These are phyloP conservation scores for Pachycephus smyrnensis DNA, from an alignment of 2,888 invertebrate genomes.

Conservation along the genomic window DNA sequence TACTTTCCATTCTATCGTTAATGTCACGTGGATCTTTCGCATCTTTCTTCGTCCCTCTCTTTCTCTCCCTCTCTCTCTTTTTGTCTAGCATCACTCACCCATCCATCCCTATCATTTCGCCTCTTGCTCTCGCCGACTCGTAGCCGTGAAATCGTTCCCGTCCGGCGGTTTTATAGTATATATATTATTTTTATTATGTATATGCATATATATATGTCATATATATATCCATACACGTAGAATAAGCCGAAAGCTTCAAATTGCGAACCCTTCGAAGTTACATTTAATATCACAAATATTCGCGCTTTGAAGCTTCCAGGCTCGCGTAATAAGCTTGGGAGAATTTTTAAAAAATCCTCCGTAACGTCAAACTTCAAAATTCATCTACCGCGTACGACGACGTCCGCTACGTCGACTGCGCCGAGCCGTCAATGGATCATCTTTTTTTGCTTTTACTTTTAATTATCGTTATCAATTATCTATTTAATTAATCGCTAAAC, in stretches of 20 bases:
- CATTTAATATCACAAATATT: constrained; percentile 34
- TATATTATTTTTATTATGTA: not conserved
- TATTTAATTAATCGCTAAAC: not conserved
- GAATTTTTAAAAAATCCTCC: not conserved
- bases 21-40: not conserved
- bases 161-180: not conserved
- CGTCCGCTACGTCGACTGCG: no score
- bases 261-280: constrained; percentile 16
- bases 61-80: not conserved
- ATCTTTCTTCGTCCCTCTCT: not conserved
- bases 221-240: not conserved
- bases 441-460: no score
- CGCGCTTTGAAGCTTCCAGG: constrained; percentile 32
- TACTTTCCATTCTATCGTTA: not conserved
- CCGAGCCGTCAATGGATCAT: no score
- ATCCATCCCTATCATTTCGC: not conserved
- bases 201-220: not conserved
- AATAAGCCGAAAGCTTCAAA: constrained; percentile 3
- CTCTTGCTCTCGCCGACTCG: not conserved
- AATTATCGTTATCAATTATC: not conserved
- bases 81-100: not conserved
- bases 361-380: not conserved
- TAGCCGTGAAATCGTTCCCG: not conserved
- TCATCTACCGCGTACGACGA: not conserved
- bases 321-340: not conserved